These are phyloP conservation scores for Sebastes nivosus DNA, from an alignment of 2,797 vertebrate species.

Conservation along the genomic window DNA sequence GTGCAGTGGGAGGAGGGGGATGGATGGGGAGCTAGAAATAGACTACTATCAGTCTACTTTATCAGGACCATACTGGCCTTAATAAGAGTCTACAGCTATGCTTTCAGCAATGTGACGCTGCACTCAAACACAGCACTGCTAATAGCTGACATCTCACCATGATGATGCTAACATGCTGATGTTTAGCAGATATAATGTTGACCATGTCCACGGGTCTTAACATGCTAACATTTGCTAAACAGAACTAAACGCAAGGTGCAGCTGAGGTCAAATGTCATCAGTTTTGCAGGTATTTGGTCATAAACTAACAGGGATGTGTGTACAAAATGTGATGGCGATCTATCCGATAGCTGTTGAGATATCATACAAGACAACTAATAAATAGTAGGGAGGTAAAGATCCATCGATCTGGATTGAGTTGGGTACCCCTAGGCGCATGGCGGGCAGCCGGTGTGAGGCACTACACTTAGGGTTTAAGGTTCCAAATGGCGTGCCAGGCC, in stretches of 20 bases:
- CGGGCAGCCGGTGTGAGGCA: too few relatives aligned
- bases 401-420: too few relatives aligned
- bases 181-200: background rate
- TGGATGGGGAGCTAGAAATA: constrained; percentile 1
- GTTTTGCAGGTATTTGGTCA: background rate
- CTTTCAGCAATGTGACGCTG: background rate
- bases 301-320: background rate
- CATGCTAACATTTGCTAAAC: background rate
- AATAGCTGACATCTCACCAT: background rate
- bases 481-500: too few relatives aligned
- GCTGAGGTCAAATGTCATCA: background rate
- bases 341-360: background rate
- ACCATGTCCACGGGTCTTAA: background rate
- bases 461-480: too few relatives aligned
- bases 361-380: too few relatives aligned
- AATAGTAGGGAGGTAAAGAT: too few relatives aligned
- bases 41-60: background rate
- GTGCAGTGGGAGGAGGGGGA: background rate
- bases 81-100: background rate
- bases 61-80: background rate
- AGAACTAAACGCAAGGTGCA: background rate
- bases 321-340: too few relatives aligned
- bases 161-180: background rate
- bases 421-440: too few relatives aligned
- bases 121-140: background rate